Conservation (phyloP, 2,113 vertebrate species). For the Pomatorhinus ruficollis region DNA sequence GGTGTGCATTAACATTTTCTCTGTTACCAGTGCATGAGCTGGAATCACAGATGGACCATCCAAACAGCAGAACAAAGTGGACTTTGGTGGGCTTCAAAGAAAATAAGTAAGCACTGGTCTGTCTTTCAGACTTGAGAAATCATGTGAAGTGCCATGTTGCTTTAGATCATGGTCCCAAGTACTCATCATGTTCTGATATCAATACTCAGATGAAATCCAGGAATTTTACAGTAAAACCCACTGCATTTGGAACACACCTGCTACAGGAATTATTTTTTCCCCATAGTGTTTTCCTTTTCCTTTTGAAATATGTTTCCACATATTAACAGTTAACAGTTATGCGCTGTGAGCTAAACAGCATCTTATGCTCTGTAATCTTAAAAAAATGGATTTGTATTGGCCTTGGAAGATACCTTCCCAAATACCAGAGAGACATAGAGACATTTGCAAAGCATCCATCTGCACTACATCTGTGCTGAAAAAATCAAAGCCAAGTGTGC, state of each 20-base stretch:
- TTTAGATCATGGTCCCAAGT: rapidly evolving
- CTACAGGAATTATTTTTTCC: neutral
- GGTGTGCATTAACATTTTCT: neutral
- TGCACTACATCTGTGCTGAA: neutral
- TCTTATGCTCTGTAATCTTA: neutral
- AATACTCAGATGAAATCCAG: neutral
- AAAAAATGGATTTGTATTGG: neutral
- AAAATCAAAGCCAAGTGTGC: neutral
- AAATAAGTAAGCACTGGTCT: neutral
- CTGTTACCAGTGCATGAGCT: neutral
- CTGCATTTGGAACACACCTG: neutral
- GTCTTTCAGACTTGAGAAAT: neutral
- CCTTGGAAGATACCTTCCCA: neutral
- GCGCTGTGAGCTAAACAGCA: neutral
- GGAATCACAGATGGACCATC: neutral
- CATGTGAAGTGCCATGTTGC: neutral
- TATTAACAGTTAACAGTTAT: neutral
- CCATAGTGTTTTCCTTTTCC: neutral
- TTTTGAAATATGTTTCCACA: neutral
- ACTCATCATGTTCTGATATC: neutral
- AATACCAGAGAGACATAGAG: neutral
- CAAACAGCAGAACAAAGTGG: neutral
- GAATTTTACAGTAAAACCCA: neutral
- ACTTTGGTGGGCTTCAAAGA: neutral
- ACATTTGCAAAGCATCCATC: neutral